Conservation (phyloP, 2,888 invertebrate species). For the Plebejus argus region DNA sequence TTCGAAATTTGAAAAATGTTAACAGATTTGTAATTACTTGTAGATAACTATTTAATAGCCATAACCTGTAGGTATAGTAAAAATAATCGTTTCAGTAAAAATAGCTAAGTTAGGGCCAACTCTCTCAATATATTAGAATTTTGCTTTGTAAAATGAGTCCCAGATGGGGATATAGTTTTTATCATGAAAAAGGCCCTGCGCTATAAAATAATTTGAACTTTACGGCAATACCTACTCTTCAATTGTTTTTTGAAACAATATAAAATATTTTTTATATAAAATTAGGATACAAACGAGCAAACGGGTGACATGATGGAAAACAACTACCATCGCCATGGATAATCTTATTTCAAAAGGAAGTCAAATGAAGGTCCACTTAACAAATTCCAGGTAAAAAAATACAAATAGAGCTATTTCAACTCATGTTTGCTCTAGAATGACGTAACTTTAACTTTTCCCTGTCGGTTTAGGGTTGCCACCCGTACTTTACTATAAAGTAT, state of each 20-base stretch:
- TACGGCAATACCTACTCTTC: no score
- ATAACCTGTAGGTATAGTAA: not conserved
- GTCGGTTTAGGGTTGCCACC: not conserved
- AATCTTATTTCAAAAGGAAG: not conserved
- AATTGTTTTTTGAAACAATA: no score
- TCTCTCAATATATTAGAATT: no score
- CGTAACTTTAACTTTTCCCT: constrained; percentile 4
- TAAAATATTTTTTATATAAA: no score
- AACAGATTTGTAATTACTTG: not conserved
- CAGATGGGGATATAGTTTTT: no score
- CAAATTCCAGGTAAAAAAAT: not conserved
- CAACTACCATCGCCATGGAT: not conserved
- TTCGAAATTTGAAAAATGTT: not conserved
- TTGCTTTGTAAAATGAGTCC: no score
- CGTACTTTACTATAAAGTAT: not conserved
- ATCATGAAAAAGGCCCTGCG: no score
- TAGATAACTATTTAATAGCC: not conserved
- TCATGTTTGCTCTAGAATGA: constrained; percentile 2
- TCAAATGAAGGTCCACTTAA: not conserved
- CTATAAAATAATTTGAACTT: no score
- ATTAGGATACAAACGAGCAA: no score
- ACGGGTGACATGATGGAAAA: no score
- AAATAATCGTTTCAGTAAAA: not conserved
- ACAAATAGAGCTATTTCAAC: not conserved
- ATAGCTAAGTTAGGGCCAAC: not conserved